phyloP scores from a whole-genome alignment of 2,113 vertebrate genomes.

The Xiphorhynchus elegans region DNA sequence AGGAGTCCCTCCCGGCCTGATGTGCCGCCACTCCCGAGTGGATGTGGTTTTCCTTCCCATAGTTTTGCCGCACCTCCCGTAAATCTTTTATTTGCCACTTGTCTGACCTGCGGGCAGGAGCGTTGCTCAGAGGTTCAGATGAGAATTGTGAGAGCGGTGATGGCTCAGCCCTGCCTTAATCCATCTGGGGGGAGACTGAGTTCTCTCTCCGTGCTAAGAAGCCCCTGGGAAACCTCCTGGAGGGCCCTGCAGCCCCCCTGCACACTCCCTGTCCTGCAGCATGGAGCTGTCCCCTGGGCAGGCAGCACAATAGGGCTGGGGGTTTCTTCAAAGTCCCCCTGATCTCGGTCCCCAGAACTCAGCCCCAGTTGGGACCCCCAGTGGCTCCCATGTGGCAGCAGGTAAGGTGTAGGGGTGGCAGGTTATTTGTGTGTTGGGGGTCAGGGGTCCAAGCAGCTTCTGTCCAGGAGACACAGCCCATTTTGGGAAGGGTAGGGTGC shows the following conservation, averaged over 20 bases:
- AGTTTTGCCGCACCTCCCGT: slow-evolving; percentile 23
- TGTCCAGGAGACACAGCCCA: not conserved
- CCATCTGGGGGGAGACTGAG: not conserved
- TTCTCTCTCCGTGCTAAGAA: not conserved
- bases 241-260: not conserved
- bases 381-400: accelerated
- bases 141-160: not conserved
- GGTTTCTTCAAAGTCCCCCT: accelerated
- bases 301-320: not conserved
- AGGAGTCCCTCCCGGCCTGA: not conserved
- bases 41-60: slow-evolving; percentile 28
- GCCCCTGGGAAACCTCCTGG: not conserved
- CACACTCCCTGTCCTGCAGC: not conserved
- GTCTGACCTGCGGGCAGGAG: slow-evolving; percentile 49
- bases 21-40: not conserved
- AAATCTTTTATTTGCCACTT: slow-evolving; percentile 43
- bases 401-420: not conserved
- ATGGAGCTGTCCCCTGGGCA: not conserved
- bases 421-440: accelerated
- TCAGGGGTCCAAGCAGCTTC: not conserved
- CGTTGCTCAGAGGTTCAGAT: not conserved
- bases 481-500: not conserved
- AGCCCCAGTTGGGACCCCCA: not conserved
- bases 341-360: not conserved
- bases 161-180: not conserved